Percentiles rank a stretch among this genome's conserved stretches.
phyloP scores from a whole-genome alignment of 2,797 vertebrate species.

The Kryptopterus vitreolus region DNA sequence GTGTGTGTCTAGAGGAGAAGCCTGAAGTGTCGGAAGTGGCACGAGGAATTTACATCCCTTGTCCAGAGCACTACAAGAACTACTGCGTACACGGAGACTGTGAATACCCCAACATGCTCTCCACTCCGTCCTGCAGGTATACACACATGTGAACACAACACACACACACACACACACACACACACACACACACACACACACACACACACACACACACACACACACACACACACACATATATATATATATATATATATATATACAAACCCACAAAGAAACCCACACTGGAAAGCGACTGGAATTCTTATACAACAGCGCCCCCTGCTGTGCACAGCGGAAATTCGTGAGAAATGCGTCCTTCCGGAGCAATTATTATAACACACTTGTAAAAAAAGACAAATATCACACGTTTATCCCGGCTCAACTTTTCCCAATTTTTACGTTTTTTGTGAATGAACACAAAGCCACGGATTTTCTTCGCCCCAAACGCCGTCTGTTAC shows the following conservation, averaged over 20 bases:
- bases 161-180: slow-evolving; percentile 31
- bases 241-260: slow-evolving; percentile 34
- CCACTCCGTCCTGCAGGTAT: slow-evolving; percentile 95
- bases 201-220: slow-evolving; percentile 32
- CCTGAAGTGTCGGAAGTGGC: slow-evolving; percentile 80
- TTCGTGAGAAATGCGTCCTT: background rate
- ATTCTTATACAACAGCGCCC: slow-evolving; percentile 22
- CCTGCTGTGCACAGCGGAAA: slow-evolving; percentile 3
- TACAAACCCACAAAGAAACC: slow-evolving; percentile 19
- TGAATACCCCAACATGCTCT: slow-evolving; percentile 86
- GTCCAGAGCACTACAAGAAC: slow-evolving; percentile 92
- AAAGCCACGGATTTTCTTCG: background rate
- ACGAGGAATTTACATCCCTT: slow-evolving; percentile 87
- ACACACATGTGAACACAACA: too few species aligned
- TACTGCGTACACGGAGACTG: slow-evolving; percentile 97
- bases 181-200: slow-evolving; percentile 33
- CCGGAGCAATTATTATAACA: background rate
- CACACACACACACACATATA: slow-evolving; percentile 17
- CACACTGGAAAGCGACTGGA: background rate
- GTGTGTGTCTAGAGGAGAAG: slow-evolving; percentile 61
- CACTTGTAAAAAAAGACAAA: background rate
- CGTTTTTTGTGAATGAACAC: background rate
- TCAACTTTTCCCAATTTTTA: background rate
- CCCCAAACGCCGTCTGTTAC: background rate
- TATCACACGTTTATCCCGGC: background rate